A percentile compares a stretch with the other conserved stretches of the same genome.
Conservation (phyloP, 2,797 vertebrate species). For the Sphaeramia orbicularis region DNA sequence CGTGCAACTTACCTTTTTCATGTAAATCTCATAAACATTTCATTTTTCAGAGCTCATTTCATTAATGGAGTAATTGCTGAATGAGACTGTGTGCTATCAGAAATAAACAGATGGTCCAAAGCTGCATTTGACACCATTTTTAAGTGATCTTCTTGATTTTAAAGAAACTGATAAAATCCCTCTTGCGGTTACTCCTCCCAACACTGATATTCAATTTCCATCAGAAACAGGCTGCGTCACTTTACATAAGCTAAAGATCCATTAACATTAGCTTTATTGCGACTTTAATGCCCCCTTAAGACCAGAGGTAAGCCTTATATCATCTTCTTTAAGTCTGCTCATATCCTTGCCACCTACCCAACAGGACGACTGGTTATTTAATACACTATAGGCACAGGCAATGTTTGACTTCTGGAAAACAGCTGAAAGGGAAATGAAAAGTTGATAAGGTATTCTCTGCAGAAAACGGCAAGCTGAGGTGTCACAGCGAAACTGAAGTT, state of each 20-base stretch:
- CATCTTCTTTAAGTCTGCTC: no score
- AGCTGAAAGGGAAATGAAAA: constrained; percentile 5
- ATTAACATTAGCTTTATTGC: background rate
- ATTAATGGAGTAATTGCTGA: no score
- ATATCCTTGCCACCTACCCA: background rate
- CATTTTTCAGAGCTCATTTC: no score
- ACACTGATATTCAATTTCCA: background rate
- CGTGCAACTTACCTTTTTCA: no score
- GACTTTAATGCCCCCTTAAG: background rate
- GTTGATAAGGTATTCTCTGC: constrained; percentile 3
- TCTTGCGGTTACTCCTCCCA: no score
- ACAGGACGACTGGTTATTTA: constrained; percentile 6
- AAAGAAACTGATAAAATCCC: no score
- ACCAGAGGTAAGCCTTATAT: background rate
- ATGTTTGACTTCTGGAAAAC: background rate
- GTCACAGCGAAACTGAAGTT: constrained; percentile 1
- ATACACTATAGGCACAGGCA: background rate
- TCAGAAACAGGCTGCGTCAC: background rate
- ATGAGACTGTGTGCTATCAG: no score
- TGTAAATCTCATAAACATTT: no score
- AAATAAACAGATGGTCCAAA: no score
- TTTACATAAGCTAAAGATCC: background rate
- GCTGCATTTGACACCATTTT: no score
- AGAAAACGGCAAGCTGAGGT: background rate
- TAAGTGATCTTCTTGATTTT: no score